Evolutionary conservation across 2,797 vertebrate species (phyloP).

Genomic region (Spea hammondii): DNA sequence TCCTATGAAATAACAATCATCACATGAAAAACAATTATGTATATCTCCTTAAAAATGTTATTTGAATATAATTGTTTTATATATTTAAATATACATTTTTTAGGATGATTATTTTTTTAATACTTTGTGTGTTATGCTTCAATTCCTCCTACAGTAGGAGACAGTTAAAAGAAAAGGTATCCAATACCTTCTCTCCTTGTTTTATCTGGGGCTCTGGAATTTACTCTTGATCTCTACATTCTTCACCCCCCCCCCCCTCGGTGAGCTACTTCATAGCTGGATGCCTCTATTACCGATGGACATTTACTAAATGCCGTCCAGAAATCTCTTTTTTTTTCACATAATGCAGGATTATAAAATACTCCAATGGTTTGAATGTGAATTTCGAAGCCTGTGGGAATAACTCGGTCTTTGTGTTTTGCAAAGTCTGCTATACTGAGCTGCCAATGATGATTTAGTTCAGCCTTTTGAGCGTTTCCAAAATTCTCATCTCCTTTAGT

Average conservation of each 20-base stretch:
- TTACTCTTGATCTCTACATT: conserved; percentile 49
- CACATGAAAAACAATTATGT: conserved; percentile 29
- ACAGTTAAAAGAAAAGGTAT: background rate
- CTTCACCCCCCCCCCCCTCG: background rate
- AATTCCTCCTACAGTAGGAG: conserved; percentile 16
- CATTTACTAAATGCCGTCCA: conserved; percentile 50
- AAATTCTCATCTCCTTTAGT: conserved; percentile 45
- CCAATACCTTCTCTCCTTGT: conserved; percentile 15
- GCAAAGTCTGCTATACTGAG: background rate
- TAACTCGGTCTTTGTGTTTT: conserved; percentile 38
- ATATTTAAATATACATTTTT: conserved; percentile 14
- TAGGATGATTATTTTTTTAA: background rate
- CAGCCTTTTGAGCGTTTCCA: conserved; percentile 44
- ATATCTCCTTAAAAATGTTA: conserved; percentile 17
- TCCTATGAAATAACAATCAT: conserved; percentile 38
- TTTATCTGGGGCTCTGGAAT: conserved; percentile 41
- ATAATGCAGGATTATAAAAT: conserved; percentile 45
- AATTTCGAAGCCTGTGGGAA: conserved; percentile 36
- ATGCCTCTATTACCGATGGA: conserved; percentile 35
- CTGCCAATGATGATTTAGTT: conserved; percentile 47
- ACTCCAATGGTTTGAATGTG: conserved; percentile 34
- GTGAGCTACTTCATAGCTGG: conserved; percentile 47
- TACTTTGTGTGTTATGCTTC: conserved; percentile 14
- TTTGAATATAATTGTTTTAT: conserved; percentile 19
- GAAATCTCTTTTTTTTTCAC: conserved; percentile 23